A percentile compares a stretch with the other conserved stretches of the same genome.
These are phyloP conservation scores for Cottus gobio DNA, from an alignment of 2,113 vertebrate species.

Conservation along the genomic window DNA sequence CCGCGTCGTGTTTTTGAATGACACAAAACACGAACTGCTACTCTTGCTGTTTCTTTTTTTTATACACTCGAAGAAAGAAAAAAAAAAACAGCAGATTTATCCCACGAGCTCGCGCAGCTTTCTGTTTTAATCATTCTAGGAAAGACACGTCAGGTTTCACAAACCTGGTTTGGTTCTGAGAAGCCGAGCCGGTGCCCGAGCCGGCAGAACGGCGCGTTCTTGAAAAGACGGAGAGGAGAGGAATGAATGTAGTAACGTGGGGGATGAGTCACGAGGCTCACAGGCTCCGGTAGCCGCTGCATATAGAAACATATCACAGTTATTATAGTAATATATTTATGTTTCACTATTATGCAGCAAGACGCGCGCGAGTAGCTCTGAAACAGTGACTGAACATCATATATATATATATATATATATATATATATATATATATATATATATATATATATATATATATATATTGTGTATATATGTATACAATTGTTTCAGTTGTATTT, in stretches of 20 bases:
- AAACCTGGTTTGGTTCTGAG: constrained; percentile 79
- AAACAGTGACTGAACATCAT: no score
- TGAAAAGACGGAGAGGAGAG: constrained; percentile 74
- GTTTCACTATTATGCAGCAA: background rate
- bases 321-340: constrained; percentile 10
- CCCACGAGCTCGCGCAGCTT: background rate
- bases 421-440: background rate
- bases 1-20: constrained; percentile 37
- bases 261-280: no score
- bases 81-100: constrained; percentile 16
- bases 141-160: constrained; percentile 65
- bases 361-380: background rate
- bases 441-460: no score
- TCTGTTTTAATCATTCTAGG: constrained; percentile 75
- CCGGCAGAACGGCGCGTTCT: constrained; percentile 66
- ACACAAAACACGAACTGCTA: constrained; percentile 23
- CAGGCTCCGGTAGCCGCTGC: constrained; percentile 6
- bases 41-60: background rate
- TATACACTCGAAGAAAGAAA: constrained; percentile 34
- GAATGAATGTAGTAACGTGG: no score
- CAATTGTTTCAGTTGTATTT: background rate
- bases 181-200: constrained; percentile 70
- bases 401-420: no score
- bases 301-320: no score
- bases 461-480: background rate